Percentiles rank a stretch among this genome's conserved stretches.
phyloP scores from a whole-genome alignment of 2,797 vertebrate species.

The Sphaeramia orbicularis region DNA sequence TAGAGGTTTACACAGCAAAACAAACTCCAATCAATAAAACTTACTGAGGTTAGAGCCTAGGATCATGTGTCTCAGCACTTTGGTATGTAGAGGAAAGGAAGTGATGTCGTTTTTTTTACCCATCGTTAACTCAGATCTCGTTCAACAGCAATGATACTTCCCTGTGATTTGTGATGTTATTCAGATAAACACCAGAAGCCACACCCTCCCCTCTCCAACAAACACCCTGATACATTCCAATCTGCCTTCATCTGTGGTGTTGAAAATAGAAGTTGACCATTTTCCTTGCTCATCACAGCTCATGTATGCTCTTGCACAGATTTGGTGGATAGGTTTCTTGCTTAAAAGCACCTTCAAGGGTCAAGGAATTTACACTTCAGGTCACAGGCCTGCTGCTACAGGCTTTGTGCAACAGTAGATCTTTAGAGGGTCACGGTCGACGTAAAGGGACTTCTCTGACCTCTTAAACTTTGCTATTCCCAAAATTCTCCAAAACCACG shows the following conservation, averaged over 20 bases:
- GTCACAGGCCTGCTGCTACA: not conserved
- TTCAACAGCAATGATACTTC: conserved; percentile 40
- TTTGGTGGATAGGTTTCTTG: conserved; percentile 8
- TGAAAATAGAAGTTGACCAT: conserved; percentile 34
- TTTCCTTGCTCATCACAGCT: conserved; percentile 2
- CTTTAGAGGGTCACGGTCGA: not conserved
- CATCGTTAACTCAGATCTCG: conserved; percentile 29
- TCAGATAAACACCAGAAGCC: not conserved
- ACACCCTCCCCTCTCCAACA: not conserved
- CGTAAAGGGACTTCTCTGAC: not conserved
- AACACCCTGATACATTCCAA: not conserved
- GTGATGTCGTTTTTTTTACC: conserved; percentile 4
- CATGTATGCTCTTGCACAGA: not conserved
- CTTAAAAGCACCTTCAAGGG: conserved; percentile 18
- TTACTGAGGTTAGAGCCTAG: too few relatives aligned
- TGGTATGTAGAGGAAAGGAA: conserved; percentile 12
- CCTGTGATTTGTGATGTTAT: conserved; percentile 40
- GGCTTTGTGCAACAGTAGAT: not conserved
- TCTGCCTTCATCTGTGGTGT: conserved; percentile 20
- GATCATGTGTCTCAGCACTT: too few relatives aligned
- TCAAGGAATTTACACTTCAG: conserved; percentile 15
- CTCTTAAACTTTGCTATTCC: conserved; percentile 14
- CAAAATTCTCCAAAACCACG: conserved; percentile 23
- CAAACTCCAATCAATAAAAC: too few relatives aligned
- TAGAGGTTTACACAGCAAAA: too few relatives aligned